Base-by-base conservation (phyloP, 2,888 invertebrate species). In the Cheilosia grossa region DNA sequence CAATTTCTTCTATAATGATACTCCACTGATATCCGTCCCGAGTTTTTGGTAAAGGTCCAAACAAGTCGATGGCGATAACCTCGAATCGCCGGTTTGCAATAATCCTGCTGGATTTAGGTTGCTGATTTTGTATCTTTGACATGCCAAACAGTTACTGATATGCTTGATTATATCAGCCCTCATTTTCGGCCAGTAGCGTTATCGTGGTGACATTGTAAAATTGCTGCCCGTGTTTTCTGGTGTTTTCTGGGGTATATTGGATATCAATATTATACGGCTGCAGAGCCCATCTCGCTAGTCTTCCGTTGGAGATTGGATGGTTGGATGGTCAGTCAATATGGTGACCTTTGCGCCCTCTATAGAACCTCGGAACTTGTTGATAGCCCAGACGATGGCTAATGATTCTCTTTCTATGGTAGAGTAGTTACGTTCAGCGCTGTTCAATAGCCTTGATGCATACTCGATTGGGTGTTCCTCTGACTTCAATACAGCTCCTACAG, bases 331-430 rank as follows among this genome's bases (percentile, higher is more conserved):
- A 4, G 40, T 40, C 40, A 40, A 1, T 40, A 40, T 3, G 2
- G 40, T 40, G 10, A 40, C 13, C 15, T 40, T 40, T 13, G 2
- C 40, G 13, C 40, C 40, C 15, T 40, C 40, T 40, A 40, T 40
- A 1, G 13, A 40, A 0, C 15, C 40, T 42, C 42, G 13, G 15
- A 42, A 42, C 4, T 42, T 70, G 2, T 21, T n/a, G 10, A 73
- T 67, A 24, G 82, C 91, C 4, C 81, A 85, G 0, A 81, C 61
- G 15, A 87, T 74, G 4, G 82, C 91, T 0, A 91, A 75, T 0
- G 88, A 89, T 0, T 4, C 73, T 64, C 80, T 87, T 86, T 73
- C 83, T 80, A 72, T 86, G 87, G 53, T 63, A 59, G 17, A 87
- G 90, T 1, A 42, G 4, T 42, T 42, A 4, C 42, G 13, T 15